phyloP scores from a whole-genome alignment of 23 tunicate genomes.

The Halocynthia roretzi region DNA sequence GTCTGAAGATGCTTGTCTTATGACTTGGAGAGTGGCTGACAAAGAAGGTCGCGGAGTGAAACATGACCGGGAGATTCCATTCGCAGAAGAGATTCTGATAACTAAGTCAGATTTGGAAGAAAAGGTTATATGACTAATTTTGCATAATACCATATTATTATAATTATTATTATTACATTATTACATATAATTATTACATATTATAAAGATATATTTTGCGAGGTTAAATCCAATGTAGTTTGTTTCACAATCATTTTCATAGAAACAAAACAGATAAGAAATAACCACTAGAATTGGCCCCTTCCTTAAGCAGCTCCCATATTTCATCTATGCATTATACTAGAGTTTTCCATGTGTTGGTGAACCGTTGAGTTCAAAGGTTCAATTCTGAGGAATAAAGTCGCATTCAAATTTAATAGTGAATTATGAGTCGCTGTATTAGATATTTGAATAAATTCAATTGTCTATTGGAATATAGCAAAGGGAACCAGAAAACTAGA shows the following conservation, averaged over 20 bases:
- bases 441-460: too few relatives aligned
- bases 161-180: not conserved
- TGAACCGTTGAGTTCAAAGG: too few relatives aligned
- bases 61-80: conserved; percentile 83
- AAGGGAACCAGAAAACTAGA: too few relatives aligned
- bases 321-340: too few relatives aligned
- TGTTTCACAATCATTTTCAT: not conserved
- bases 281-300: too few relatives aligned
- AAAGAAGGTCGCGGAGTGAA: conserved; percentile 98
- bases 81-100: conserved; percentile 97
- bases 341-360: too few relatives aligned
- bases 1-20: conserved; percentile 88
- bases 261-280: not conserved
- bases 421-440: too few relatives aligned
- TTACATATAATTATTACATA: not conserved
- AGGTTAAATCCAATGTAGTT: not conserved
- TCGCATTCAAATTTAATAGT: too few relatives aligned
- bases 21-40: conserved; percentile 95
- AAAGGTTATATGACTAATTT: conserved; percentile 38
- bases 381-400: too few relatives aligned
- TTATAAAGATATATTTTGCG: not conserved
- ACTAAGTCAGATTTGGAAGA: conserved; percentile 98
- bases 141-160: not conserved
- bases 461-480: too few relatives aligned
- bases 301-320: too few relatives aligned